Evolutionary conservation across 2,888 invertebrate species (phyloP).

Genomic region (Cerastis rubricosa): DNA sequence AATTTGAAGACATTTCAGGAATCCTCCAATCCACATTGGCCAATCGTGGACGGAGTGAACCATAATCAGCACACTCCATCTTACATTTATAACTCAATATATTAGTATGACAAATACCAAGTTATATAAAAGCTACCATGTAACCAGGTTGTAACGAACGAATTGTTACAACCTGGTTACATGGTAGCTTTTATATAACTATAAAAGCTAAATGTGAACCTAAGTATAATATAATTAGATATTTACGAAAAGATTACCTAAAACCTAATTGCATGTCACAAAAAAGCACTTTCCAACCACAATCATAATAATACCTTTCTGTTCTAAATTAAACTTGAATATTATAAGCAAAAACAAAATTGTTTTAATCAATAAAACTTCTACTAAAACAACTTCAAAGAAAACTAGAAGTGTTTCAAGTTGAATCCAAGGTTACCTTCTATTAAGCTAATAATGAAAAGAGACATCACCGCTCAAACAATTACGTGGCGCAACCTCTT

Average conservation of each 20-base stretch:
- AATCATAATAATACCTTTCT: neutral
- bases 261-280: neutral
- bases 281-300: neutral
- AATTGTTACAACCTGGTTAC: neutral
- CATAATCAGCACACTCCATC: neutral
- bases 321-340: neutral
- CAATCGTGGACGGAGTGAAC: neutral
- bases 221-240: neutral
- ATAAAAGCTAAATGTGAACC: neutral
- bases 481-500: conserved; percentile 39
- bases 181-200: neutral
- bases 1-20: too few relatives aligned
- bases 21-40: neutral
- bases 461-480: conserved; percentile 30
- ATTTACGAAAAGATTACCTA: neutral
- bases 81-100: too few relatives aligned
- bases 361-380: conserved; percentile 17
- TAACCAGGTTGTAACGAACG: too few relatives aligned
- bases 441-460: conserved; percentile 41
- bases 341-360: conserved; percentile 5
- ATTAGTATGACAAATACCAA: too few relatives aligned
- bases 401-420: conserved; percentile 17
- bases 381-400: conserved; percentile 11
- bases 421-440: conserved; percentile 19
- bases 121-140: too few relatives aligned